These are phyloP conservation scores for Pocillopora meandrina DNA, from an alignment of 92 coral and sea anemone species.

Conservation along the genomic window DNA sequence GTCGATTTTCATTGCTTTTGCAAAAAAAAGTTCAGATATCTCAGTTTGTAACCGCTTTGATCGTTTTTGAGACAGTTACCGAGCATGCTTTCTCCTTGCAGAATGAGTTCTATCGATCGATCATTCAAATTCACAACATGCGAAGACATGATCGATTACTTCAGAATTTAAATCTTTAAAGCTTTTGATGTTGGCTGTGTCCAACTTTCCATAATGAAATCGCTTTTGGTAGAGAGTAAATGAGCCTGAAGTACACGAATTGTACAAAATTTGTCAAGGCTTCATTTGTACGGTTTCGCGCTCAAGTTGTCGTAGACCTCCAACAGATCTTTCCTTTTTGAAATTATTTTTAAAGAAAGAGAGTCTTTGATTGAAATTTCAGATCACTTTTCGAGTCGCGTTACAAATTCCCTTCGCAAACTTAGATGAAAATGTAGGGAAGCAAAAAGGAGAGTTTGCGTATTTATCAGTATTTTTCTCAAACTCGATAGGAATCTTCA, in stretches of 20 bases:
- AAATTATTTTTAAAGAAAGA: too few species aligned
- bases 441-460: not conserved
- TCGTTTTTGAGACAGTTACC: not conserved
- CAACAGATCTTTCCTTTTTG: too few species aligned
- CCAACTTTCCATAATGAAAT: not conserved
- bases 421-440: not conserved
- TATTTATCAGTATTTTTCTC: not conserved
- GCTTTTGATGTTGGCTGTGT: not conserved
- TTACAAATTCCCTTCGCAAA: not conserved
- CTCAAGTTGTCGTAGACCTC: too few species aligned
- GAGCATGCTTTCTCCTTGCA: not conserved
- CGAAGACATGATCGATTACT: not conserved
- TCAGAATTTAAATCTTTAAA: not conserved
- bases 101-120: not conserved
- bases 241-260: not conserved
- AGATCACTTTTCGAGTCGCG: not conserved
- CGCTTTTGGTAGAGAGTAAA: not conserved
- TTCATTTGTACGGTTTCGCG: too few species aligned
- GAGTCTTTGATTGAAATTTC: not conserved
- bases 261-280: too few species aligned
- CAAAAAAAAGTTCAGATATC: too few species aligned
- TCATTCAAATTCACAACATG: not conserved
- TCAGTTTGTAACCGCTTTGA: not conserved
- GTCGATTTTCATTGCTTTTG: not conserved
- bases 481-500: slow-evolving; percentile 66